Evolutionary conservation across 1,140 invertebrate species (phyloP), one percentile per base, ranked within the genome.

Genomic region (Palaemon carinicauda): DNA sequence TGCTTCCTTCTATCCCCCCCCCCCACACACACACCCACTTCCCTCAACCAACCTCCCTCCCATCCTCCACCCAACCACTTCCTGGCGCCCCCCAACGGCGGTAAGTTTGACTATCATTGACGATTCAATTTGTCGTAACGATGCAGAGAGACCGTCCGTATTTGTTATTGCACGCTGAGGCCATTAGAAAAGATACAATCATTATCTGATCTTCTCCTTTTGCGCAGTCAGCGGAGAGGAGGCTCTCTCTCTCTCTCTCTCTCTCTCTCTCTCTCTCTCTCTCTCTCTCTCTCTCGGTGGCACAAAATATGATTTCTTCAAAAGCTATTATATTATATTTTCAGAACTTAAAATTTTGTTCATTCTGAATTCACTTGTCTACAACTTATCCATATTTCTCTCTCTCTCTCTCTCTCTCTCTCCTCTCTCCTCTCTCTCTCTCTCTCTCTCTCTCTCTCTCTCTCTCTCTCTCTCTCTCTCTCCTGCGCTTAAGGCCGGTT

Each of bases 101-200:
- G 60, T 73, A 85, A 85, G 41, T 85, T 41, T 29, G 41, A 54
- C 75, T 78, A 85, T 78, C 75, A 85, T 56, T 71, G 83, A 65
- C 83, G 83, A 85, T 85, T 85, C 83, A 85, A 85, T 85, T 85
- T 85, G 83, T 79, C 75, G 29, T 80, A 85, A 85, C 83, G 83
- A 79, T 71, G 56, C 54, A 65, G 75, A 78, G 79, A 85, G 75
- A 41, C 53, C 83, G 83, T 73, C 69, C 77, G 83, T 79, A 85
- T 85, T 85, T 85, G 83, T 85, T 85, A 85, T 85, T 85, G 83
- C 83, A 85, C 75, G 83, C 75, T 80, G 79, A 85, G 51, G 83
- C 77, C 83, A 80, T 85, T 85, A 85, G 78, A 85, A 85, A 85
- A 85, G 83, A 85, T 85, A 85, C 83, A 53, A 85, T 85, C 83